A percentile compares a stretch with the other conserved stretches of the same genome.
Conservation (phyloP, 2,888 invertebrate genomes). For the Maniola hyperantus region DNA sequence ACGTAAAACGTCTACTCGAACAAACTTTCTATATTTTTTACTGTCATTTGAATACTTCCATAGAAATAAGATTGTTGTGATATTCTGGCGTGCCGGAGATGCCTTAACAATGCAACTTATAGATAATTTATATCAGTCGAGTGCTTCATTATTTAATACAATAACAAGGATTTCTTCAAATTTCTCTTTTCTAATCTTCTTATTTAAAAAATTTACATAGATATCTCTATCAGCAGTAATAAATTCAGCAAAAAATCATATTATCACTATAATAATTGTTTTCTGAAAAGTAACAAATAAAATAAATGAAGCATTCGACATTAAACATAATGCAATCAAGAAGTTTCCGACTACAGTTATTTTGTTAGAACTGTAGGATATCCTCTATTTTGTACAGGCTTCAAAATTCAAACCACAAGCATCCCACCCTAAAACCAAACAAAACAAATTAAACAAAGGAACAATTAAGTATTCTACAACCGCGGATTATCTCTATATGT, state of each 20-base stretch:
- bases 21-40: slow-evolving; percentile 52
- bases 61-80: slow-evolving; percentile 66
- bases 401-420: not conserved
- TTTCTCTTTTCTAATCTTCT: too few species aligned
- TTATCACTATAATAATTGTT: too few species aligned
- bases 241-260: not conserved
- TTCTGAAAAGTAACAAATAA: not conserved
- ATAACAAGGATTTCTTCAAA: not conserved
- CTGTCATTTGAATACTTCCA: slow-evolving; percentile 44
- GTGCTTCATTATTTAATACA: slow-evolving; percentile 34
- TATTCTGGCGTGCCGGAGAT: slow-evolving; percentile 54
- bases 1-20: slow-evolving; percentile 62
- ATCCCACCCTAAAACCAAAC: too few species aligned
- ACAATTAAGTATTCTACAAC: too few species aligned
- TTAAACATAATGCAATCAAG: not conserved
- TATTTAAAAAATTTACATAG: too few species aligned
- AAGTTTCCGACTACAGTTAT: not conserved
- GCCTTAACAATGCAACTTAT: slow-evolving; percentile 55
- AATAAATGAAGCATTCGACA: not conserved
- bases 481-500: too few species aligned
- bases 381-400: not conserved
- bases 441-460: too few species aligned
- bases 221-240: too few species aligned
- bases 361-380: not conserved
- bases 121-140: slow-evolving; percentile 28